Conservation (phyloP, 2,888 invertebrate species). For the Mythimna ferrago region DNA sequence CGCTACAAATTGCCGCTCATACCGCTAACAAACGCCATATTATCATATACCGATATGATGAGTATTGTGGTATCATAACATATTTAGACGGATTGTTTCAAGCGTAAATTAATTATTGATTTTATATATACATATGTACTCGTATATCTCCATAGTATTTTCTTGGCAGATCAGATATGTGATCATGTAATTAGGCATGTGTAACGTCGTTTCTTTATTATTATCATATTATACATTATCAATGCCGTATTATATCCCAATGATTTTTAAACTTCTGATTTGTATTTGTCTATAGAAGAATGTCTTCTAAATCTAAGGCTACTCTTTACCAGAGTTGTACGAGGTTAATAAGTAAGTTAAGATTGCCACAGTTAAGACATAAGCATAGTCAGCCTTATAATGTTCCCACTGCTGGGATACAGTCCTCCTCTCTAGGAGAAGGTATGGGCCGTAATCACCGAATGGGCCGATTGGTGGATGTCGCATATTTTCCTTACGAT, state of each 20-base stretch:
- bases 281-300: background rate
- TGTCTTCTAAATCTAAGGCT: background rate
- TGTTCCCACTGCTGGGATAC: too few species aligned
- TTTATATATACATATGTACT: background rate
- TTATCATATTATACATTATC: background rate
- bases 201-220: background rate
- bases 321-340: background rate
- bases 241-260: background rate
- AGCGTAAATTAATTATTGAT: background rate
- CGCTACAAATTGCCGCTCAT: constrained; percentile 78
- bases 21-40: constrained; percentile 75
- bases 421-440: too few species aligned
- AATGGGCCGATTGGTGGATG: too few species aligned
- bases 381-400: too few species aligned
- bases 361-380: fast-evolving
- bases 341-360: too few species aligned
- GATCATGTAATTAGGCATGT: background rate
- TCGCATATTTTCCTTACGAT: too few species aligned
- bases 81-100: constrained; percentile 2
- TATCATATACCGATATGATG: constrained; percentile 60
- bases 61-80: constrained; percentile 17
- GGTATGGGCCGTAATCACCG: too few species aligned
- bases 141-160: background rate
- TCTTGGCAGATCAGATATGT: background rate
- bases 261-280: background rate